Evolutionary conservation across 2,888 invertebrate genomes (phyloP).

Genomic region (Fragum whitleyi): DNA sequence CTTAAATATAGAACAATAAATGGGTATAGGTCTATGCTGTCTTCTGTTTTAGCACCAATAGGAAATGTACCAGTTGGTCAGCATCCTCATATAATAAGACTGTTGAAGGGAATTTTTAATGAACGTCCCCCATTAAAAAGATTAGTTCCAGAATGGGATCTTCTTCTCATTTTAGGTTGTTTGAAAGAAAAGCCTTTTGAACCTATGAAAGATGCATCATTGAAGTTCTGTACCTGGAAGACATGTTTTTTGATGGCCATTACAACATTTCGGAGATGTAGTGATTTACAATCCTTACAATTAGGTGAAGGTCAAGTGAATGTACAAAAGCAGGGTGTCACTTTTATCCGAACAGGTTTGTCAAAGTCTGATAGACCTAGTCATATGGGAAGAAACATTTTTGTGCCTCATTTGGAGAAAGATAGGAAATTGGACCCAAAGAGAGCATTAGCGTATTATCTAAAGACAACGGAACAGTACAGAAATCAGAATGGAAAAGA

Average conservation of each 20-base stretch:
- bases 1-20: too few species aligned
- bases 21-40: constrained; percentile 43
- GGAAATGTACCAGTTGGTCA: too few species aligned
- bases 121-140: too few species aligned
- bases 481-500: constrained; percentile 11
- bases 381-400: constrained; percentile 21
- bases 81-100: too few species aligned
- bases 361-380: constrained; percentile 31
- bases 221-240: constrained; percentile 23
- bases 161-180: not conserved
- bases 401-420: constrained; percentile 31
- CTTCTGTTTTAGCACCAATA: constrained; percentile 28
- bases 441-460: constrained; percentile 4
- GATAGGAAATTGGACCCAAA: constrained; percentile 43
- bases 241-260: constrained; percentile 37
- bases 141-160: too few species aligned
- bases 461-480: not conserved
- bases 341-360: constrained; percentile 23
- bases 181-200: constrained; percentile 23
- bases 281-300: constrained; percentile 42
- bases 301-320: constrained; percentile 27
- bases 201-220: constrained; percentile 13
- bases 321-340: constrained; percentile 32
- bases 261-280: constrained; percentile 38
- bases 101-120: too few species aligned